These are phyloP conservation scores for Galemys pyrenaicus DNA, from an alignment of 2,113 vertebrate species.

Conservation along the genomic window DNA sequence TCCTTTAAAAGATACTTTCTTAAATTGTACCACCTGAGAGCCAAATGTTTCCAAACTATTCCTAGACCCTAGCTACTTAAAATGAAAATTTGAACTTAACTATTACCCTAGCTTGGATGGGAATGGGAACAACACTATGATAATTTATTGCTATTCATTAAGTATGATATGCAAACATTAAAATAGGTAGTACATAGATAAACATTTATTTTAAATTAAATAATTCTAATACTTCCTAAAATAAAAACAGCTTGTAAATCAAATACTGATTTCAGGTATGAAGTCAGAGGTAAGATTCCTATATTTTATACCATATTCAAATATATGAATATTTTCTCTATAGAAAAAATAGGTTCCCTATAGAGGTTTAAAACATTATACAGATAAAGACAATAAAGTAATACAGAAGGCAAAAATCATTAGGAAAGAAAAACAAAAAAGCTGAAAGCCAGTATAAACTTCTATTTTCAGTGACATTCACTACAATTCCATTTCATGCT, in stretches of 20 bases:
- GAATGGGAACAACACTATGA: neutral
- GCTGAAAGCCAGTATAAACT: neutral
- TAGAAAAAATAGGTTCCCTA: conserved; percentile 4
- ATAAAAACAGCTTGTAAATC: neutral
- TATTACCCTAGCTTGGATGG: neutral
- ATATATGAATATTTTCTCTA: too few species aligned
- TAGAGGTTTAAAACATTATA: conserved; percentile 34
- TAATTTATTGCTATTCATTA: conserved; percentile 1
- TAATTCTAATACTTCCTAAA: conserved; percentile 33
- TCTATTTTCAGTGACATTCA: neutral
- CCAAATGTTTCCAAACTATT: conserved; percentile 23
- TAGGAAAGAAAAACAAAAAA: conserved; percentile 7
- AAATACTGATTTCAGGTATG: conserved; percentile 8
- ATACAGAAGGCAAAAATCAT: neutral
- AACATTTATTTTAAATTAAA: neutral
- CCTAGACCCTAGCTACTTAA: neutral
- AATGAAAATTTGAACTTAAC: conserved; percentile 2
- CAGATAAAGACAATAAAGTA: neutral
- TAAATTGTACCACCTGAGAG: neutral
- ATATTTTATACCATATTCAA: neutral
- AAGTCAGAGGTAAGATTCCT: neutral
- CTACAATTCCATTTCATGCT: neutral
- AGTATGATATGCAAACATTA: neutral
- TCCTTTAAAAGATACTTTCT: conserved; percentile 20
- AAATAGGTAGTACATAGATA: neutral